A percentile compares a stretch with the other conserved stretches of the same genome.
Evolutionary conservation across 2,797 vertebrate genomes (phyloP).

Genomic region (Pipistrellus pygmaeus): DNA sequence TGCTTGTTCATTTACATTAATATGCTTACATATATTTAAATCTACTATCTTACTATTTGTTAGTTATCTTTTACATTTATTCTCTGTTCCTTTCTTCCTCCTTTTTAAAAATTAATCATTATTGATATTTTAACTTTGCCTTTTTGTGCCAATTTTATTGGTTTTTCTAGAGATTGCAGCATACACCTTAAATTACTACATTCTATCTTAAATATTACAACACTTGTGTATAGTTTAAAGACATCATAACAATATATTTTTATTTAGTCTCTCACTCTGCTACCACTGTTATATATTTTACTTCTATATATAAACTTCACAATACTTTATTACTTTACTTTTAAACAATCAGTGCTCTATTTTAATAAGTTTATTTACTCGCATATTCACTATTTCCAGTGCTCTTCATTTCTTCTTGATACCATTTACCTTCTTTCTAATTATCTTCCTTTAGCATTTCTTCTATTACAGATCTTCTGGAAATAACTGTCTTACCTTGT

Average conservation of each 20-base stretch:
- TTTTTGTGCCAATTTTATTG: neutral
- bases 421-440: neutral
- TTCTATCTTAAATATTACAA: neutral
- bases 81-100: neutral
- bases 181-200: neutral
- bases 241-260: neutral
- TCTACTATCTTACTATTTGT: neutral
- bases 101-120: neutral
- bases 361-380: neutral
- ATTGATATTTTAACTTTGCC: neutral
- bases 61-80: neutral
- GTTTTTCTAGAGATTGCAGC: neutral
- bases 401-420: neutral
- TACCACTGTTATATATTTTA: neutral
- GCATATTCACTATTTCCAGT: neutral
- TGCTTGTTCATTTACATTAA: neutral
- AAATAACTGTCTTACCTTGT: neutral
- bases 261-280: neutral
- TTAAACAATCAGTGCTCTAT: neutral
- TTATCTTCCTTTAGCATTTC: neutral
- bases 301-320: neutral
- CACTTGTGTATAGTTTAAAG: neutral
- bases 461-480: neutral
- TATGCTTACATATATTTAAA: neutral
- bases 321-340: neutral